Evolutionary conservation across 2,888 invertebrate species (phyloP), one percentile per base, ranked within the genome.

Genomic region (Proisotoma minuta): DNA sequence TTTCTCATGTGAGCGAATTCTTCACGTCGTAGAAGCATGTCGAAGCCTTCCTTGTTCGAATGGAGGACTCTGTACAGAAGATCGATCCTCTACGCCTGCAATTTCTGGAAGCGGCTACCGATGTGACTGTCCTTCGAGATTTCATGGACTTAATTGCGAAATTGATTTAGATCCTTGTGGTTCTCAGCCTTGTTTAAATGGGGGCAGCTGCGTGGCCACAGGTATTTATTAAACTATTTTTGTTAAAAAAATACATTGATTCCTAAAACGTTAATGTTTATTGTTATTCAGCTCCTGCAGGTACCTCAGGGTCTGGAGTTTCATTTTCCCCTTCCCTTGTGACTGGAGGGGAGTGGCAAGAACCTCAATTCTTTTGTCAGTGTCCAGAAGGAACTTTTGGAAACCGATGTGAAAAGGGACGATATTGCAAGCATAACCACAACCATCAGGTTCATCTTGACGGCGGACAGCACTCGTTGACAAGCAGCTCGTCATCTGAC

Each of bases 141-240:
- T 87, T 79, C 80, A 82, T 3, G 95, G 96, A 1, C 77, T 81
- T 22, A 82, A 84, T 57, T 96, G 95, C 78, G 92, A 95, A 78
- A 80, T 88, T 48, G 95, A 96, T 78, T 82, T 85, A 24, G 88
- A 90, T 78, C 92, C 93, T 10, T 94, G 94, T 78, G 88, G 88
- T 0, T 87, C 89, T n/a, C 84, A 84, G 39, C 93, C 93, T 0
- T 93, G 93, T 15, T 57, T 73, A 2, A 71, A 73, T 54, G 65
- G 68, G 1, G 74, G 74, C 28, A 66, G 65, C 39, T 74, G 74
- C 52, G 77, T 51, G 76, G 77, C 62, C 85, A 86, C 63, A 34
- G 34, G 34, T 34, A 34, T 10, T 34, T 10, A 34, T 34, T 34
- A 34, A 34, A 10, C 8, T 34, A 15, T 34, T 10, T 15, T 8